Evolutionary conservation across 2,113 vertebrate species (phyloP), one percentile per base, ranked within the genome.

Genomic region (Casuarius casuarius): DNA sequence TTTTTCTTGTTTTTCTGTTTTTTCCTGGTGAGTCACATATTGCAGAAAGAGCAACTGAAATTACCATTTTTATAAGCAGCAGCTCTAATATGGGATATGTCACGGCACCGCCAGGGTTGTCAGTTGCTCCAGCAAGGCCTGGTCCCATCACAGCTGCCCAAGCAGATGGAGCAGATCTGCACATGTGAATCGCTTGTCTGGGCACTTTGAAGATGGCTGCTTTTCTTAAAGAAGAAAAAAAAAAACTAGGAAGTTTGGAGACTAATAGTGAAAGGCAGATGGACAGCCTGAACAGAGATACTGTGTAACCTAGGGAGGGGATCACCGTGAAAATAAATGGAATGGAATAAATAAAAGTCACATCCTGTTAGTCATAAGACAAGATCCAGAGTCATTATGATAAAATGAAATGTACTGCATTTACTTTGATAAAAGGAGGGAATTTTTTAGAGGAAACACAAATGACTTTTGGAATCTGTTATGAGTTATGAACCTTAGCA

Each of bases 101-200:
- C 15, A 1, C 2, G 29, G 17, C 20, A 9, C n/a, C 0, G 0
- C 8, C 40, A 9, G 2, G 5, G n/a, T 44, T 1, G 0, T 46
- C 1, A 0, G 38, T 22, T 3, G 2, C 56, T 21, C 70, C 35
- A 15, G 31, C 35, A 9, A 51, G 61, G 51, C 18, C 9, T 26
- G 26, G 12, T 20, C 13, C 26, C 2, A 0, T 9, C 26, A n/a
- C 4, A 0, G n/a, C 12, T 35, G 28, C 29, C 14, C 12, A 6
- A 0, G 3, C 0, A 1, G 25, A 25, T 4, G 7, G 38, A 28
- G 17, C 23, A 9, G 38, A 6, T 49, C 28, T 23, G 17, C 31
- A 10, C 14, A 9, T 19, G 40, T 25, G 14, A 18, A 15, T 46
- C 9, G 1, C 26, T 20, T 33, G 20, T 13, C 44, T 46, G 44